These are phyloP conservation scores for Capromys pilorides DNA, from an alignment of 2,797 vertebrate species.

Conservation along the genomic window DNA sequence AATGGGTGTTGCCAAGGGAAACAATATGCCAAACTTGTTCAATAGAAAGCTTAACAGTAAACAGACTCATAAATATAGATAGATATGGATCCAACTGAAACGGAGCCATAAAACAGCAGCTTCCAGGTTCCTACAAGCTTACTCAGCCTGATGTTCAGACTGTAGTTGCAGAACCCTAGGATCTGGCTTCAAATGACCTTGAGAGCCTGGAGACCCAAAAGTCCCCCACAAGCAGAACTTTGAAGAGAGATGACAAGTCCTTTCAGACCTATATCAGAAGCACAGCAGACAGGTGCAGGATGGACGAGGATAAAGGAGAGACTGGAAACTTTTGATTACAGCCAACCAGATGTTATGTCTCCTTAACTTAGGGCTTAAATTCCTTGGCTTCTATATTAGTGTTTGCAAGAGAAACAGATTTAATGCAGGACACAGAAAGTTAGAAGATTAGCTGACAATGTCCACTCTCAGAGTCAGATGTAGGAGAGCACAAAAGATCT, in stretches of 20 bases:
- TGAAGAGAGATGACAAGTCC: not conserved
- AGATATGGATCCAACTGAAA: not conserved
- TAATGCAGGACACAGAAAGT: not conserved
- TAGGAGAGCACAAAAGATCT: not conserved
- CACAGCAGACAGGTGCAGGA: not conserved
- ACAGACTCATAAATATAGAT: not conserved
- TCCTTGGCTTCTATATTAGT: not conserved
- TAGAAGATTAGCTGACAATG: not conserved
- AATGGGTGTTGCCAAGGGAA: conserved; percentile 1
- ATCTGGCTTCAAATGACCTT: not conserved
- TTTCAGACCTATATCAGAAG: not conserved
- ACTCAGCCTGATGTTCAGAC: not conserved
- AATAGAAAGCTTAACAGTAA: not conserved
- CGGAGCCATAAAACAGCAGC: not conserved
- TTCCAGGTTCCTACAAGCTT: not conserved
- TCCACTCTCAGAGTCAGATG: not conserved
- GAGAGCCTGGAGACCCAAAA: not conserved
- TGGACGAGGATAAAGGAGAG: not conserved
- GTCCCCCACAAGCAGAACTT: not conserved
- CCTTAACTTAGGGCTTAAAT: not conserved
- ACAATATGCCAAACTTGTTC: not conserved
- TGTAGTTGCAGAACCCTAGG: not conserved
- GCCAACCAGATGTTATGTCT: not conserved
- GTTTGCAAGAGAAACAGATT: not conserved
- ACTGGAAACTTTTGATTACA: not conserved